Evolutionary conservation across 1,140 invertebrate genomes (phyloP).

Genomic region (Polyergus mexicanus): DNA sequence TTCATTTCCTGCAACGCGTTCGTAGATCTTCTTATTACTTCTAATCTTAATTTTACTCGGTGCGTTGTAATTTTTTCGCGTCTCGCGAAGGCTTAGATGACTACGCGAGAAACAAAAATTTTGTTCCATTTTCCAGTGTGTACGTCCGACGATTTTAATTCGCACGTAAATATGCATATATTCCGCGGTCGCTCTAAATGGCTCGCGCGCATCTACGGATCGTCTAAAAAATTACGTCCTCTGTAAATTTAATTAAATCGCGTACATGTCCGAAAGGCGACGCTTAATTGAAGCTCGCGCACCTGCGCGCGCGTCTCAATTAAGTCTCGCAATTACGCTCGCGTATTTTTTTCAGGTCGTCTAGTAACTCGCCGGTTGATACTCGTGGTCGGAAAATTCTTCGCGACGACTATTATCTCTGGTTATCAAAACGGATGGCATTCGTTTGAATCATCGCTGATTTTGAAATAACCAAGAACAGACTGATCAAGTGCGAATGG

Average conservation of each 20-base stretch:
- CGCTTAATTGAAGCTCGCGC: constrained; percentile 58
- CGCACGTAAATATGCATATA: constrained; percentile 59
- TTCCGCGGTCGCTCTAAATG: constrained; percentile 43
- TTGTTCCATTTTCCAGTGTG: background rate
- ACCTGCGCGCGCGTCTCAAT: constrained; percentile 63
- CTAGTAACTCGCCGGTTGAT: constrained; percentile 34
- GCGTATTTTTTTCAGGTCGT: constrained; percentile 47
- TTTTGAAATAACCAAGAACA: constrained; percentile 28
- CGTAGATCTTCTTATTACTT: constrained; percentile 36
- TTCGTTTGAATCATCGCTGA: constrained; percentile 1
- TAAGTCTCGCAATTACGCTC: constrained; percentile 61
- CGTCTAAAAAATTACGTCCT: constrained; percentile 60
- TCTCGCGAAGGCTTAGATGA: constrained; percentile 7
- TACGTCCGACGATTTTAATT: constrained; percentile 44
- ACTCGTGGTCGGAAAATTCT: background rate
- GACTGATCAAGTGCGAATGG: constrained; percentile 30
- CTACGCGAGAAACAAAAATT: constrained; percentile 30
- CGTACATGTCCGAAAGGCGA: constrained; percentile 61
- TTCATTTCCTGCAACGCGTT: constrained; percentile 40
- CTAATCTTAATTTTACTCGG: constrained; percentile 49
- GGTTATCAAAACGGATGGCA: constrained; percentile 17
- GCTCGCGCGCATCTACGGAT: constrained; percentile 50
- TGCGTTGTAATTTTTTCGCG: constrained; percentile 33
- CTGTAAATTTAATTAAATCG: constrained; percentile 65
- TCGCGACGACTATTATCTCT: constrained; percentile 21